Evolutionary conservation across 2,888 invertebrate genomes (phyloP).

Genomic region (Opisthograptis luteolata): DNA sequence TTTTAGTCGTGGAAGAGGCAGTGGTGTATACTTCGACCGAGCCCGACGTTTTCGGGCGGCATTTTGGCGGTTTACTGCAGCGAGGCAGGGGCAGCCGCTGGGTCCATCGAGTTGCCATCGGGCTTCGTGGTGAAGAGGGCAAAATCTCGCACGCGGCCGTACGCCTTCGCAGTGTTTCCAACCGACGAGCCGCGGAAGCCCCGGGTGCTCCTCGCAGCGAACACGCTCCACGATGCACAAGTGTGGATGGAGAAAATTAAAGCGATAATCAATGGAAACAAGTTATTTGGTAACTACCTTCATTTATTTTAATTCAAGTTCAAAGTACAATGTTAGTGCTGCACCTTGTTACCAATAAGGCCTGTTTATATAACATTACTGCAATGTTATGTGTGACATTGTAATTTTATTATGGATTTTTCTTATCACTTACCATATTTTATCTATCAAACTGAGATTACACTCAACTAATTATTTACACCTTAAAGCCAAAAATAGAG

Average conservation of each 20-base stretch:
- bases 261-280: constrained; percentile 74
- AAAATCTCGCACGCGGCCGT: constrained; percentile 87
- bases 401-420: no score
- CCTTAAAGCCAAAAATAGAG: no score
- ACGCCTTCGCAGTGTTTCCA: constrained; percentile 88
- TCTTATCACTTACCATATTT: not conserved
- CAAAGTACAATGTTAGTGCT: not conserved
- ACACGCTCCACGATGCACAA: constrained; percentile 86
- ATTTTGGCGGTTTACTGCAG: constrained; percentile 84
- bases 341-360: not conserved
- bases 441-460: no score
- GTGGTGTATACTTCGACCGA: constrained; percentile 86
- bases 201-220: constrained; percentile 86
- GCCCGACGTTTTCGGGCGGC: constrained; percentile 80
- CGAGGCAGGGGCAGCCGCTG: constrained; percentile 75
- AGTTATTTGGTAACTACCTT: constrained; percentile 48
- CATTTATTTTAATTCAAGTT: constrained; percentile 25
- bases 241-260: constrained; percentile 88
- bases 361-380: no score
- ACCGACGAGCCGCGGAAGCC: constrained; percentile 84
- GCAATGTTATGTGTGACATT: no score
- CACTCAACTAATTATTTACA: no score
- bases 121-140: constrained; percentile 86
- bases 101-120: constrained; percentile 82
- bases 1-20: constrained; percentile 87